phyloP scores from a whole-genome alignment of 2,888 invertebrate species.

The Philereme transversata region DNA sequence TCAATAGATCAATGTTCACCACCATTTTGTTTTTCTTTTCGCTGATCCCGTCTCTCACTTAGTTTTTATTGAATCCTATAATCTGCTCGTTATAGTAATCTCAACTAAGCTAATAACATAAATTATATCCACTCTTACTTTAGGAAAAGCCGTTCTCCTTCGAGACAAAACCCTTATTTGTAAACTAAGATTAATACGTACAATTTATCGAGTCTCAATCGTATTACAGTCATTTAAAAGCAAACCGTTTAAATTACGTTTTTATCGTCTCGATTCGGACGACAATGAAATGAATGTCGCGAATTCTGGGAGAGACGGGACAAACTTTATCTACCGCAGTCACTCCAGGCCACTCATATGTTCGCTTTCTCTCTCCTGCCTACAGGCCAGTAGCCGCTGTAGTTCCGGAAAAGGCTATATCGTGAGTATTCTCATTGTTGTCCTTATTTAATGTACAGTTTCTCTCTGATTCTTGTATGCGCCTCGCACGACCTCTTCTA shows the following conservation, averaged over 20 bases:
- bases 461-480: slow-evolving; percentile 51
- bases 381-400: slow-evolving; percentile 95
- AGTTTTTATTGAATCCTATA: slow-evolving; percentile 6
- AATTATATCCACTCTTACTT: slow-evolving; percentile 11
- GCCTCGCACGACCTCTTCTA: slow-evolving; percentile 50
- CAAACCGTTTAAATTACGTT: slow-evolving; percentile 33
- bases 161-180: slow-evolving; percentile 6
- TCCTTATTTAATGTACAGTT: slow-evolving; percentile 62
- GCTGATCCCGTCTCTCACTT: slow-evolving; percentile 26
- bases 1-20: slow-evolving; percentile 21
- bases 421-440: slow-evolving; percentile 89
- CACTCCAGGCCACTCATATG: slow-evolving; percentile 80
- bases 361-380: slow-evolving; percentile 84
- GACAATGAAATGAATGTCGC: slow-evolving; percentile 34
- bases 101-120: slow-evolving; percentile 13
- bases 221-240: slow-evolving; percentile 27
- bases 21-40: slow-evolving; percentile 26
- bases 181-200: slow-evolving; percentile 13
- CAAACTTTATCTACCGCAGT: slow-evolving; percentile 66
- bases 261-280: slow-evolving; percentile 32
- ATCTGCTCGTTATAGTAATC: slow-evolving; percentile 4
- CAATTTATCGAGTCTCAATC: slow-evolving; percentile 6
- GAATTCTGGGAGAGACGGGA: slow-evolving; percentile 67
- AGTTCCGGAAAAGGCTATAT: slow-evolving; percentile 97
- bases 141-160: slow-evolving; percentile 16